Conservation (phyloP, 2,888 invertebrate genomes). For the Clanis bilineata region DNA sequence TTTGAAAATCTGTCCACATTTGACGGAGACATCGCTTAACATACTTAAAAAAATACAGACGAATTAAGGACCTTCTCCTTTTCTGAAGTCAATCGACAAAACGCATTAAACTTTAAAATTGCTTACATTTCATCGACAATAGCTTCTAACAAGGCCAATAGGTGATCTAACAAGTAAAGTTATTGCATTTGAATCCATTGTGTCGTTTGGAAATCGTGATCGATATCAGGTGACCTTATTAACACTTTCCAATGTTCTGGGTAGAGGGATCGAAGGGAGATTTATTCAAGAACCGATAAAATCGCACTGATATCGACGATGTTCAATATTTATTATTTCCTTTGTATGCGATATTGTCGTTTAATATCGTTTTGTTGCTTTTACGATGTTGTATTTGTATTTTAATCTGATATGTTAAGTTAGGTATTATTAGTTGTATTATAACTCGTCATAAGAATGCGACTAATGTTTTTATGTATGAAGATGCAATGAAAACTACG, state of each 20-base stretch:
- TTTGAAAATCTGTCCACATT: no score
- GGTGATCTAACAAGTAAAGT: background rate
- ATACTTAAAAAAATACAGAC: no score
- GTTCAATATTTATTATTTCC: conserved; percentile 29
- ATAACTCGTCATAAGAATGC: no score
- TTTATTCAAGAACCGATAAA: conserved; percentile 25
- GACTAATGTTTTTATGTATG: no score
- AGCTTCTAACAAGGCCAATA: background rate
- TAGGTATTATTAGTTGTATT: background rate
- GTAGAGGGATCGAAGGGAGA: background rate
- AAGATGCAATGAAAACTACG: no score
- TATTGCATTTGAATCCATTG: background rate
- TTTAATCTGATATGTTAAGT: no score
- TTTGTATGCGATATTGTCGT: conserved; percentile 25
- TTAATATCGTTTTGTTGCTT: conserved; percentile 11
- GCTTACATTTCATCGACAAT: background rate
- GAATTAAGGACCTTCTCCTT: no score
- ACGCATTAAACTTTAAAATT: background rate
- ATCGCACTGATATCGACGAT: conserved; percentile 20
- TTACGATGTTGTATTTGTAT: background rate
- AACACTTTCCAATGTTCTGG: background rate
- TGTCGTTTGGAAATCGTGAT: background rate
- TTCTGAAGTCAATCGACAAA: background rate
- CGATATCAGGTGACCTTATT: conserved; percentile 1
- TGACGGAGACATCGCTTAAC: no score